Conservation (phyloP, 92 coral and sea anemone species). For the Siderastrea siderea region DNA sequence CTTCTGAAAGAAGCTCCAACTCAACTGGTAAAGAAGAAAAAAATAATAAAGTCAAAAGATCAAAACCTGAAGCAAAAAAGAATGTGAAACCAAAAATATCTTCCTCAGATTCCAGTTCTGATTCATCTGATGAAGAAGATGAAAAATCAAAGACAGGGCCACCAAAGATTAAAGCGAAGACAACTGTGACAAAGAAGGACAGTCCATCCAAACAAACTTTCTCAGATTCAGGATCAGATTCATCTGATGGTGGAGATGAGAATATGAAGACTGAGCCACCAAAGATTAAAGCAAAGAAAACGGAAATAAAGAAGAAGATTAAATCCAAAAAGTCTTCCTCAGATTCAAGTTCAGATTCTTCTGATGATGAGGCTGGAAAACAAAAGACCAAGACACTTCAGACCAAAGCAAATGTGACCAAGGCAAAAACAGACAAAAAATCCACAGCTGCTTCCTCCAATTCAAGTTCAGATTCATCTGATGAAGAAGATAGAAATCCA, state of each 20-base stretch:
- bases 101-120: not conserved
- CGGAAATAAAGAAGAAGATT: conserved; percentile 31
- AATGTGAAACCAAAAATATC: too few relatives aligned
- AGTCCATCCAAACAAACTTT: not conserved
- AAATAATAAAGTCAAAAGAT: too few relatives aligned
- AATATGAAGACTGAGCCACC: conserved; percentile 35
- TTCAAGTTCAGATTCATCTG: conserved; percentile 37
- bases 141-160: not conserved
- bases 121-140: not conserved
- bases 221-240: conserved; percentile 33
- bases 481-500: conserved; percentile 59
- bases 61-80: too few relatives aligned
- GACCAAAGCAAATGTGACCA: conserved; percentile 10
- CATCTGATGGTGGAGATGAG: conserved; percentile 57
- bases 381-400: not conserved
- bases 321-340: not conserved
- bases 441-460: conserved; percentile 1
- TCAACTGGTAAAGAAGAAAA: not conserved
- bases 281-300: conserved; percentile 1
- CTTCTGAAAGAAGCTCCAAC: not conserved
- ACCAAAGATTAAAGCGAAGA: conserved; percentile 14
- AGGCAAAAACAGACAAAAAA: not conserved
- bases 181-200: conserved; percentile 1
- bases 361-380: conserved; percentile 11
- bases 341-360: conserved; percentile 28